Percentiles rank a stretch among this genome's conserved stretches.
Evolutionary conservation across 2,797 vertebrate genomes (phyloP).

Genomic region (Nannoperca australis): DNA sequence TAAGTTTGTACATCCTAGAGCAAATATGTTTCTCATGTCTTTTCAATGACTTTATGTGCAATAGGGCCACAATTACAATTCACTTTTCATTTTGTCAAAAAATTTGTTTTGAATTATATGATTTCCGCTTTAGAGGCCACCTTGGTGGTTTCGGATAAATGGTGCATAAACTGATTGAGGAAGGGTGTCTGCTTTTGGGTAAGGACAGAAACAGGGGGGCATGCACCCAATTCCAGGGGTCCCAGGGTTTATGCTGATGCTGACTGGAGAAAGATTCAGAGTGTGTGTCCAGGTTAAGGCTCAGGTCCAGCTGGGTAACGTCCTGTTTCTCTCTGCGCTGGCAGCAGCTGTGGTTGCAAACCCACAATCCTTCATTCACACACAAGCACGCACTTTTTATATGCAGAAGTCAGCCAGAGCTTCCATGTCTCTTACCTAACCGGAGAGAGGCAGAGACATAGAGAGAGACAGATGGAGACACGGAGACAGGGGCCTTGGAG

Average conservation of each 20-base stretch:
- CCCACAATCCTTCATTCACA: constrained; percentile 68
- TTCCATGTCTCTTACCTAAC: constrained; percentile 13
- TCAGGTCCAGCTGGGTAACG: constrained; percentile 58
- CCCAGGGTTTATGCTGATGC: constrained; percentile 39
- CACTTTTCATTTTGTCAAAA: neutral
- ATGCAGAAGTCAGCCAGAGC: constrained; percentile 24
- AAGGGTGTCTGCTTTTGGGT: neutral
- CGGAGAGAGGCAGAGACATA: constrained; percentile 14
- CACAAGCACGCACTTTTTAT: constrained; percentile 34
- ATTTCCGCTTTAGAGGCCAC: neutral
- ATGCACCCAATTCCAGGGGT: constrained; percentile 20
- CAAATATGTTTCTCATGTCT: neutral
- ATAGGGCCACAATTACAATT: neutral
- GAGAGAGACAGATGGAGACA: constrained; percentile 9
- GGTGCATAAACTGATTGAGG: neutral
- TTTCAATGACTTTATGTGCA: neutral
- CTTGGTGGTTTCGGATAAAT: neutral
- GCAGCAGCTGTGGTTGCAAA: constrained; percentile 61
- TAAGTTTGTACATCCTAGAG: too few relatives aligned
- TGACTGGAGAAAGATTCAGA: constrained; percentile 37
- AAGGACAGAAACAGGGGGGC: constrained; percentile 1
- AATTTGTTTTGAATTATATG: neutral
- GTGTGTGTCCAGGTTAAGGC: constrained; percentile 57
- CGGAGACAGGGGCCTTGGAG: constrained; percentile 11
- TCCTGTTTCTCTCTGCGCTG: constrained; percentile 57